Evolutionary conservation across 2,888 invertebrate genomes (phyloP).

Genomic region (Plebejus anna): DNA sequence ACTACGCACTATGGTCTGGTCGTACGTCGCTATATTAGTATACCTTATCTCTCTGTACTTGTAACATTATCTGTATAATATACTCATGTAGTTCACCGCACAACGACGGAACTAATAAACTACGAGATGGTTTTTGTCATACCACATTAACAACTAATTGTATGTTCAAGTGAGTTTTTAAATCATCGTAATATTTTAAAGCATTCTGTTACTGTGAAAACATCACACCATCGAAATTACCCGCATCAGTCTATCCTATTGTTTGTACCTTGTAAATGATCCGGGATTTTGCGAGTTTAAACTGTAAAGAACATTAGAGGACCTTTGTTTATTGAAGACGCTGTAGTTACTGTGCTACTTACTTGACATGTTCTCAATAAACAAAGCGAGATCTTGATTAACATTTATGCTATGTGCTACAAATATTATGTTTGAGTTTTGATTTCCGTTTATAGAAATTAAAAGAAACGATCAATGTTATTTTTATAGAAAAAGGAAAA

Average conservation of each 20-base stretch:
- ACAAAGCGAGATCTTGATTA: background rate
- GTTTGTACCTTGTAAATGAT: constrained; percentile 37
- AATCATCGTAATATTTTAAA: constrained; percentile 22
- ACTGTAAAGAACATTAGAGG: background rate
- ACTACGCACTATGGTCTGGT: constrained; percentile 9
- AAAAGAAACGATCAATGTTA: background rate
- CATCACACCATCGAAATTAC: constrained; percentile 78
- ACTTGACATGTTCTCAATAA: background rate
- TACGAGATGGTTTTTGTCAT: constrained; percentile 25
- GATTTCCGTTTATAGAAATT: background rate
- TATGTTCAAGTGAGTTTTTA: constrained; percentile 29
- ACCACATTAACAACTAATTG: constrained; percentile 32
- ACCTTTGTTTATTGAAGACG: constrained; percentile 11
- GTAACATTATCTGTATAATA: constrained; percentile 29
- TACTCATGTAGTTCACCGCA: constrained; percentile 30
- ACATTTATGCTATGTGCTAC: background rate
- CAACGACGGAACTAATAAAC: constrained; percentile 30
- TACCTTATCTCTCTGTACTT: constrained; percentile 21
- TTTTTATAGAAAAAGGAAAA: background rate
- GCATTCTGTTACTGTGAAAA: constrained; percentile 47
- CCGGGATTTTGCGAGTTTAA: constrained; percentile 13
- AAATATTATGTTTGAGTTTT: background rate
- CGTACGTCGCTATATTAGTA: constrained; percentile 7
- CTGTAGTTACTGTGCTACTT: background rate
- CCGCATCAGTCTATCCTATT: constrained; percentile 57